Conservation (phyloP, 2,113 vertebrate species). For the Chaenogobius annularis region DNA sequence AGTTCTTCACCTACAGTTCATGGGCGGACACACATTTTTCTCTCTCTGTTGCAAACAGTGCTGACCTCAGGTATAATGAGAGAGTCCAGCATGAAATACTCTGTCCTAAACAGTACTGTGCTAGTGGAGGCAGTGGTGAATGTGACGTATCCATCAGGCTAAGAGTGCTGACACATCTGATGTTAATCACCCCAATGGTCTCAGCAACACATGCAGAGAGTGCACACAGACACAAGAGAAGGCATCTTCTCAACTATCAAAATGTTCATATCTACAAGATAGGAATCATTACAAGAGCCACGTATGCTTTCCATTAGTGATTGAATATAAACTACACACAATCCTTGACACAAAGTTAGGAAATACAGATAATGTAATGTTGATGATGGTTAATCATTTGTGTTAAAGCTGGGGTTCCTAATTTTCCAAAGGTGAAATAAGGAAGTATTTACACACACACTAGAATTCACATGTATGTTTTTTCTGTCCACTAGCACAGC, state of each 20-base stretch:
- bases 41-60: conserved; percentile 57
- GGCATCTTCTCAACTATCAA: background rate
- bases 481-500: too few species aligned
- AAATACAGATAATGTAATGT: background rate
- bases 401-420: too few species aligned
- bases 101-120: conserved; percentile 24
- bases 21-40: conserved; percentile 46
- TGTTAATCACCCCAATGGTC: conserved; percentile 42
- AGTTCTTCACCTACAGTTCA: conserved; percentile 49
- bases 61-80: conserved; percentile 64
- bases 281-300: background rate
- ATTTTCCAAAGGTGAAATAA: too few species aligned
- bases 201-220: background rate
- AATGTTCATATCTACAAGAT: background rate
- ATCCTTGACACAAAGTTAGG: too few species aligned
- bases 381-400: too few species aligned
- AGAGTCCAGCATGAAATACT: conserved; percentile 57
- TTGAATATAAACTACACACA: background rate
- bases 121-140: conserved; percentile 37
- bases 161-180: conserved; percentile 43
- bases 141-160: conserved; percentile 52
- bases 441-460: too few species aligned
- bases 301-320: background rate
- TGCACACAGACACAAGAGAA: background rate
- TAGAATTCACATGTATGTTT: too few species aligned